Evolutionary conservation across 2,888 invertebrate species (phyloP).

Genomic region (Epiblema foenella): DNA sequence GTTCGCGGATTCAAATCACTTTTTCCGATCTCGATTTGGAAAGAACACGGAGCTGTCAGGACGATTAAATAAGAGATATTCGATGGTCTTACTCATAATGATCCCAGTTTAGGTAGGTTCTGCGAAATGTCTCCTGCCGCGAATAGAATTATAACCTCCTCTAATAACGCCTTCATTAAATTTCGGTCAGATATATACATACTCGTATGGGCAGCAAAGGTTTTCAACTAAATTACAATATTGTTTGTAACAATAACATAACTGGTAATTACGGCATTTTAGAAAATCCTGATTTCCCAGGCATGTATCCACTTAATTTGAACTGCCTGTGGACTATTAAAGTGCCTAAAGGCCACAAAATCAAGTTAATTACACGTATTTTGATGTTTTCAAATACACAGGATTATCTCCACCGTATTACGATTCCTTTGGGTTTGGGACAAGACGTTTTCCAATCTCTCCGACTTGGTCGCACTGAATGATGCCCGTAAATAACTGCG

Average conservation of each 20-base stretch:
- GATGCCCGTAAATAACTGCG: slow-evolving; percentile 67
- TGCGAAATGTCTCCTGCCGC: slow-evolving; percentile 81
- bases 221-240: slow-evolving; percentile 90
- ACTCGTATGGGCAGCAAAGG: slow-evolving; percentile 89
- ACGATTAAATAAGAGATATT: slow-evolving; percentile 89
- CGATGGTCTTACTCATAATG: slow-evolving; percentile 86
- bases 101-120: slow-evolving; percentile 85
- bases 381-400: slow-evolving; percentile 70
- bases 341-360: slow-evolving; percentile 90
- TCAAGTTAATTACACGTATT: slow-evolving; percentile 94
- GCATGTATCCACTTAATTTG: slow-evolving; percentile 84
- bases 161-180: slow-evolving; percentile 88
- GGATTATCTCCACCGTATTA: neutral
- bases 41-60: slow-evolving; percentile 82
- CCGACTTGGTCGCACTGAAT: slow-evolving; percentile 2
- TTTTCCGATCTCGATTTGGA: slow-evolving; percentile 91
- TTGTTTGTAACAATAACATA: slow-evolving; percentile 88
- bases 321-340: slow-evolving; percentile 92
- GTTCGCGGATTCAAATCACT: slow-evolving; percentile 87
- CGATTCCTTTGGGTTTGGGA: neutral
- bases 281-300: slow-evolving; percentile 94
- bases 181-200: slow-evolving; percentile 89
- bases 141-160: slow-evolving; percentile 82
- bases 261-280: slow-evolving; percentile 90
- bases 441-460: neutral